Evolutionary conservation across 2,888 invertebrate genomes (phyloP), one percentile per base, ranked within the genome.

Genomic region (Rhingia campestris): DNA sequence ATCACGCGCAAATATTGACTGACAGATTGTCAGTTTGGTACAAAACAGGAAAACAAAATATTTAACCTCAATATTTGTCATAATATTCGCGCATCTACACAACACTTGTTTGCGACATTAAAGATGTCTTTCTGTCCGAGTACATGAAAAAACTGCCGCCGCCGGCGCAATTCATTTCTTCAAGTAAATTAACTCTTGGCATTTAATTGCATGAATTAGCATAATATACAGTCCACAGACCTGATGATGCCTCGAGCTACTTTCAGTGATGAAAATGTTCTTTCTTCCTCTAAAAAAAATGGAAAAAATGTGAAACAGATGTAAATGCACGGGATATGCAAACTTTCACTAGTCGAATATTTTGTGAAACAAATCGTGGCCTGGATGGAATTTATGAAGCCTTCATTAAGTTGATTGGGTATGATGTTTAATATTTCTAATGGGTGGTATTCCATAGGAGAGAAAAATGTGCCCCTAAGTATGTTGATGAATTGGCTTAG

Each of bases 201-300:
- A 54, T 54, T 73, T 59, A 79, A 79, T 73, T 54, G 53, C 66
- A 59, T 47, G 59, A 73, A 79, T 79, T 79, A 67, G 61, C 79
- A 79, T 79, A 73, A 66, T 51, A 22, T 22, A 53, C 33, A 72
- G 59, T 30, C 47, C 47, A 43, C 45, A 35, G 33, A 39, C 49
- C 12, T 35, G 4, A 35, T 47, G 43, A 54, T 47, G 41, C 33
- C 12, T 32, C 37, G 32, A 39, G 69, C 75, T 51, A 54, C 53
- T 64, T 54, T 76, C 69, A 39, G 14, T 61, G 33, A 66, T 32
- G 56, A 63, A 70, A 69, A 70, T 41, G 49, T 67, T 53, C 67
- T 59, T 22, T 75, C 43, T 53, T 67, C 43, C 35, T 59, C 14
- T 9, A 35, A 66, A 66, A 58, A 56, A 39, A 49, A 47, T 5